phyloP scores from a whole-genome alignment of 2,888 invertebrate species.

The Gari tellinella region DNA sequence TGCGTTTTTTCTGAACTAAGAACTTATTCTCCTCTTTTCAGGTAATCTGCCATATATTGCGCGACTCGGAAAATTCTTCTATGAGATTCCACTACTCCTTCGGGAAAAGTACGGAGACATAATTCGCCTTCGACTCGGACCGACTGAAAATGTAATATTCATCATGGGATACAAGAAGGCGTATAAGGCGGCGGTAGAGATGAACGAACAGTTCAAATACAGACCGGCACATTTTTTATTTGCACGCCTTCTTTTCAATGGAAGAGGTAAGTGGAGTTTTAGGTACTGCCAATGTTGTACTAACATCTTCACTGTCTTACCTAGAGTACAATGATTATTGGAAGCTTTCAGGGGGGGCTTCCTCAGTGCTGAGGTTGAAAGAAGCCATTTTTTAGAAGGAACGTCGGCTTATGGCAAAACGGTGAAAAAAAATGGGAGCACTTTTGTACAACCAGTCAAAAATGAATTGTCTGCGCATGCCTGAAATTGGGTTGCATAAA shows the following conservation, averaged over 20 bases:
- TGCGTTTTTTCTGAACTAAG: not conserved
- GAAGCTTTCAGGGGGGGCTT: too few species aligned
- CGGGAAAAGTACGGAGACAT: slow-evolving; percentile 44
- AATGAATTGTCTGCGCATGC: too few species aligned
- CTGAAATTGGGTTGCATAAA: too few species aligned
- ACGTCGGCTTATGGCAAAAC: too few species aligned
- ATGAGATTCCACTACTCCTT: slow-evolving; percentile 7
- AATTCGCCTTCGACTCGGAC: slow-evolving; percentile 32
- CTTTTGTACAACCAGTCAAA: too few species aligned
- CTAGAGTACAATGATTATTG: too few species aligned
- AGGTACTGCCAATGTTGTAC: too few species aligned
- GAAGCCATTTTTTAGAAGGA: too few species aligned
- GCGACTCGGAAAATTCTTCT: slow-evolving; percentile 1
- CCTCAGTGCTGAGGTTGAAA: too few species aligned
- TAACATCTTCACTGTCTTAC: too few species aligned
- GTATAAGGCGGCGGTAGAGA: slow-evolving; percentile 25
- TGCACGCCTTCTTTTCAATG: slow-evolving; percentile 18
- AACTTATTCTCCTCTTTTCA: slow-evolving; percentile 4
- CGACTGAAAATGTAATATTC: slow-evolving; percentile 13
- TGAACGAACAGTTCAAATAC: slow-evolving; percentile 33
- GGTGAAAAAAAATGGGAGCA: too few species aligned
- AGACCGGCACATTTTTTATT: slow-evolving; percentile 33
- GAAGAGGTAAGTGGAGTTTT: slow-evolving; percentile 22
- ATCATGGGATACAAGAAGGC: slow-evolving; percentile 22
- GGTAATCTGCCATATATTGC: slow-evolving; percentile 20